These are phyloP conservation scores for Andrena bucephala DNA, from an alignment of 2,888 invertebrate genomes.

Conservation along the genomic window DNA sequence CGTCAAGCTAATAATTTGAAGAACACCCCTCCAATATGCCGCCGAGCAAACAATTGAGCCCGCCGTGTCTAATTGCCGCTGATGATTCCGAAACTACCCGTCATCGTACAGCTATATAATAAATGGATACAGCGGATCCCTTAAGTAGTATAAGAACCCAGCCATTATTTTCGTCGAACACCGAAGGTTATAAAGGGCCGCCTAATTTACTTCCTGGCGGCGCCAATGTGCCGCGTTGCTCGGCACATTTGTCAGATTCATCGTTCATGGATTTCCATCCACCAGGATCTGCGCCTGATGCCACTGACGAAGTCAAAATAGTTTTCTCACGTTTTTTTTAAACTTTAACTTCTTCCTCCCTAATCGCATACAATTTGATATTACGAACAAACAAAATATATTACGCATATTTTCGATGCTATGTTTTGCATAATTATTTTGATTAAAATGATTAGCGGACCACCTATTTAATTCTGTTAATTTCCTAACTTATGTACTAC, in stretches of 20 bases:
- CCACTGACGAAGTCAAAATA: not conserved
- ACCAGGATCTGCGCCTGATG: not conserved
- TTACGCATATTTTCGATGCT: not conserved
- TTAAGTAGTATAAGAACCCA: slow-evolving; percentile 60
- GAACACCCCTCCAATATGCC: slow-evolving; percentile 71
- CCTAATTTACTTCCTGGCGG: slow-evolving; percentile 70
- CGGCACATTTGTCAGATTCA: slow-evolving; percentile 54
- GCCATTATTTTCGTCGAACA: slow-evolving; percentile 65
- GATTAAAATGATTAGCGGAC: no score
- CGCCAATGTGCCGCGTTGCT: slow-evolving; percentile 47
- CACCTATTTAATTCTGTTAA: no score
- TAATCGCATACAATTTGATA: not conserved
- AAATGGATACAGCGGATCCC: slow-evolving; percentile 70
- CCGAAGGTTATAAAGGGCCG: slow-evolving; percentile 65
- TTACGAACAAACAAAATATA: not conserved
- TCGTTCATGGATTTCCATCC: slow-evolving; percentile 5
- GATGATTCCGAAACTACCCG: slow-evolving; percentile 74
- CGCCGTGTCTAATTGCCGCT: slow-evolving; percentile 75
- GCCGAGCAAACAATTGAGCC: slow-evolving; percentile 78
- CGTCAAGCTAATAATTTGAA: slow-evolving; percentile 69
- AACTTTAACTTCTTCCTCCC: not conserved
- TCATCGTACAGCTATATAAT: slow-evolving; percentile 66
- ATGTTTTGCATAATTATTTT: no score
- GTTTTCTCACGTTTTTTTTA: not conserved
- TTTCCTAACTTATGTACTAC: no score